Evolutionary conservation across 2,888 invertebrate genomes (phyloP).

Genomic region (Ashinkailepas kermadecensis): DNA sequence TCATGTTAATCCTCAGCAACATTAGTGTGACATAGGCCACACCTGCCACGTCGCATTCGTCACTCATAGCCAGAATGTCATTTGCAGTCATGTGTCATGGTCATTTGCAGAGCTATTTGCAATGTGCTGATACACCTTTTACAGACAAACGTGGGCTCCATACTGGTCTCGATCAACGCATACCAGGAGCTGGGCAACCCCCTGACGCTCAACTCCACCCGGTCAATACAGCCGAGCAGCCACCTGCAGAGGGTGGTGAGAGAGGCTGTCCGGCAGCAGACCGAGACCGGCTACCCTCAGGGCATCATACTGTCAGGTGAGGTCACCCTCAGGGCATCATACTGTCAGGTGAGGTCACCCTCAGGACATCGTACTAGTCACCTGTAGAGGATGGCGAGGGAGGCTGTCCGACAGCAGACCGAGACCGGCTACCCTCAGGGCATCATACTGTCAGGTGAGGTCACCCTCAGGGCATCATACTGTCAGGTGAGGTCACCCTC

Average conservation of each 20-base stretch:
- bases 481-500: too few species aligned
- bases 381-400: slow-evolving; percentile 77
- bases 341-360: slow-evolving; percentile 49
- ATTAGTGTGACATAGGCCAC: too few species aligned
- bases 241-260: slow-evolving; percentile 81
- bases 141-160: slow-evolving; percentile 87
- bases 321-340: slow-evolving; percentile 39
- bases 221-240: slow-evolving; percentile 63
- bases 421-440: too few species aligned
- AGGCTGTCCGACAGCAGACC: slow-evolving; percentile 85
- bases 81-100: too few species aligned
- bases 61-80: too few species aligned
- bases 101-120: too few species aligned
- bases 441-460: too few species aligned
- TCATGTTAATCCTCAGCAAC: too few species aligned
- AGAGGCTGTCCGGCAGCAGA: slow-evolving; percentile 86
- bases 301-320: slow-evolving; percentile 68
- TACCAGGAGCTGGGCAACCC: slow-evolving; percentile 81
- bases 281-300: slow-evolving; percentile 91
- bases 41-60: too few species aligned
- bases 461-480: too few species aligned
- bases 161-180: slow-evolving; percentile 80
- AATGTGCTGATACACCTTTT: too few species aligned
- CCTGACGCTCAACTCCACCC: slow-evolving; percentile 71
- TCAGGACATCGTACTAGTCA: slow-evolving; percentile 66